These are phyloP conservation scores for Eulemur mongoz DNA, from an alignment of 2,797 vertebrate species.

Conservation along the genomic window DNA sequence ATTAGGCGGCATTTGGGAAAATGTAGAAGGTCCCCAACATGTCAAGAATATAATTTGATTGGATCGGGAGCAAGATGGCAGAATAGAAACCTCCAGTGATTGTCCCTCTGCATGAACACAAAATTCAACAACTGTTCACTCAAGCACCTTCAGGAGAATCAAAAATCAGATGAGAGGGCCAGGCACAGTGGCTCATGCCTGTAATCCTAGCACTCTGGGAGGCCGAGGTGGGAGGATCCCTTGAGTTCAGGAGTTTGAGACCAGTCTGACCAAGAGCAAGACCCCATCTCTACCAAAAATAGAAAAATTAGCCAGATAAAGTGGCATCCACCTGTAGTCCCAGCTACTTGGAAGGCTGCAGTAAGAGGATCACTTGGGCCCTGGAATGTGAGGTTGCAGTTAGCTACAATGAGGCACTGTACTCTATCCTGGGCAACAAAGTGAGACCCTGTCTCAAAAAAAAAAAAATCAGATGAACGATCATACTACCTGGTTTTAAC, in stretches of 20 bases:
- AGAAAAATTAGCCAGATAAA: neutral
- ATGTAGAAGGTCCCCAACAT: slow-evolving; percentile 62
- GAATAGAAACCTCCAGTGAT: neutral
- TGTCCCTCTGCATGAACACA: neutral
- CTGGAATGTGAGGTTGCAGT: neutral
- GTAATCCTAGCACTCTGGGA: neutral
- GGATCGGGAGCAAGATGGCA: neutral
- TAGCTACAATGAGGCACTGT: neutral
- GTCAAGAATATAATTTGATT: slow-evolving; percentile 72
- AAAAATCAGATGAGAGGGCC: neutral
- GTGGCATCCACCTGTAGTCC: neutral
- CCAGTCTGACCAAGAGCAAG: neutral
- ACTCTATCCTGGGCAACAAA: too few relatives aligned
- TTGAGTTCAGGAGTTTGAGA: neutral
- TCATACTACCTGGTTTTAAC: too few relatives aligned
- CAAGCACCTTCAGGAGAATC: neutral
- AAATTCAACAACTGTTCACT: neutral
- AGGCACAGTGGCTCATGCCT: neutral
- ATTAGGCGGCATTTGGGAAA: slow-evolving; percentile 69
- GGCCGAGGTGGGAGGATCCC: neutral
- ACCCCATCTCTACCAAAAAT: neutral
- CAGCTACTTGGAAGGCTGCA: neutral
- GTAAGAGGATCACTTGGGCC: neutral
- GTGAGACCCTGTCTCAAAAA: too few relatives aligned
- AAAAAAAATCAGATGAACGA: too few relatives aligned